phyloP scores from a whole-genome alignment of 2,113 vertebrate species.

The Ptilorrhoa leucosticta region DNA sequence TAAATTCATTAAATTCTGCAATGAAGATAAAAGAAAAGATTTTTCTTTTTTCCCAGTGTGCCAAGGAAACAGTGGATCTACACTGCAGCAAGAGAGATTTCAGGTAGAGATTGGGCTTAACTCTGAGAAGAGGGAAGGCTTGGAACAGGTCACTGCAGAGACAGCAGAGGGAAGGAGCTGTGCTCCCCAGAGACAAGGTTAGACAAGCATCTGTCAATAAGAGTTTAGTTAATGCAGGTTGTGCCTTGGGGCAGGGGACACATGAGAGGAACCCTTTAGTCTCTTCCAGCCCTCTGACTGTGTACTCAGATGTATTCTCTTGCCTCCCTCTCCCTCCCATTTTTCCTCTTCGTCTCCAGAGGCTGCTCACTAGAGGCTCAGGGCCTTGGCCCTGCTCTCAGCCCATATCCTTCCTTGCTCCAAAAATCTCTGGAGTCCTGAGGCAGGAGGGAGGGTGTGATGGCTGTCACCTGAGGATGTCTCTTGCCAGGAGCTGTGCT shows the following conservation, averaged over 20 bases:
- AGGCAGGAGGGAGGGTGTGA: not conserved
- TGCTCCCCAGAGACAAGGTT: not conserved
- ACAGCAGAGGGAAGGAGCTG: not conserved
- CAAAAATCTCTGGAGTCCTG: not conserved
- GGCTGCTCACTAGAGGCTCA: not conserved
- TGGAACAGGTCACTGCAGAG: not conserved
- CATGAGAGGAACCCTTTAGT: not conserved
- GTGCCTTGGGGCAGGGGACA: not conserved
- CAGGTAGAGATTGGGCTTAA: not conserved
- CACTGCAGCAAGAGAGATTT: not conserved
- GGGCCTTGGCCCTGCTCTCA: not conserved
- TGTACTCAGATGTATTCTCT: fast-evolving
- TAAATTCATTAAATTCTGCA: not conserved
- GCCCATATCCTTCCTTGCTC: not conserved
- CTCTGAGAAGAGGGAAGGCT: not conserved
- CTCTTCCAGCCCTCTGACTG: not conserved
- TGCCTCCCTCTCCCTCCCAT: not conserved
- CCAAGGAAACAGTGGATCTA: not conserved
- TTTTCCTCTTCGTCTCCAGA: not conserved
- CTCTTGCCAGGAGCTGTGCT: not conserved
- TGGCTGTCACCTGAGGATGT: not conserved
- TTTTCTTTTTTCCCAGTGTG: not conserved
- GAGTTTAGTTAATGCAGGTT: not conserved
- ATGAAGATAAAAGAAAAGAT: not conserved
- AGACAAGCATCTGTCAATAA: not conserved